Evolutionary conservation across 1,140 invertebrate species (phyloP), one percentile per base, ranked within the genome.

Genomic region (Dolichoris vasculosae): DNA sequence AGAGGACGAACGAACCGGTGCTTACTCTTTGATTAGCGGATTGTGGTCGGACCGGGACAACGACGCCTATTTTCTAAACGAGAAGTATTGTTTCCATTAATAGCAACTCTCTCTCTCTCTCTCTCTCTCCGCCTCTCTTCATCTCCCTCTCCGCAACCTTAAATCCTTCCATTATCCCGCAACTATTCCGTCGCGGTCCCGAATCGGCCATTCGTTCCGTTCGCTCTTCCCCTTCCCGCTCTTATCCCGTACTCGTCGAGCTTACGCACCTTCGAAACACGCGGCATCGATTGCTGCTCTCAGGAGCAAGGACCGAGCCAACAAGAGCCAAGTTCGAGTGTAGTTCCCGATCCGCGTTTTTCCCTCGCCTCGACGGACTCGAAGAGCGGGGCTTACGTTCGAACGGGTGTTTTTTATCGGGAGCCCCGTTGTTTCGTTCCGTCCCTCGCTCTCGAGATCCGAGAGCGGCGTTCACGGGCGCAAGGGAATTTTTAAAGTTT

Each of bases 11-110:
- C 32, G 20, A n/a, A 13, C 13, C 35, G 88, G 87, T 88, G 89
- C 89, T 91, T 90, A 91, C 89, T 88, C 89, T 86, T 89, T 88
- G 91, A 90, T 91, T 93, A 91, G 92, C 90, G 92, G 90, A 92
- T 90, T 92, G 91, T 89, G 90, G 92, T 93, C 89, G 91, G 89
- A 89, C 89, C n/a, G 89, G 89, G 90, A 91, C 90, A 91, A 92
- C 90, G 89, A 89, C 87, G 88, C 87, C 88, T 88, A 91, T 90
- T 88, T 88, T 87, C 84, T 75, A 86, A 77, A 75, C 87, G 88
- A 73, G 81, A 63, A 67, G 71, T 73, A 84, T 71, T 81, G 51
- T 81, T 77, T 81, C 59, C 84, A 81, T 85, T 85, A 81, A 48
- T 83, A n/a, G 76, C 55, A 51, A 55, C 75, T 79, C 67, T 8